Evolutionary conservation across 2,113 vertebrate species (phyloP).

Genomic region (Alexandromys fortis): DNA sequence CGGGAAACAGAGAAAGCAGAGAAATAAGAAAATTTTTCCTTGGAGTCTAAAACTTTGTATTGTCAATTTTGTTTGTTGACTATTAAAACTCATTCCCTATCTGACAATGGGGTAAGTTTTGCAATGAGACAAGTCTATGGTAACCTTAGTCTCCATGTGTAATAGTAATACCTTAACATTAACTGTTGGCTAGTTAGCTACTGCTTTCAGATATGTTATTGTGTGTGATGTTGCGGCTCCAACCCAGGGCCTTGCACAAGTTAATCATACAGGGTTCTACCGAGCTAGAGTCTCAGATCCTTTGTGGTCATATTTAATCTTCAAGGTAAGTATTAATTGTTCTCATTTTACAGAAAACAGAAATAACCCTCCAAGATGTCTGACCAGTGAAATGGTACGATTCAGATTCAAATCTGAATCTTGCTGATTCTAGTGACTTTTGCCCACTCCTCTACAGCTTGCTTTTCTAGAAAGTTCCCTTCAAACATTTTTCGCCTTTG

Average conservation of each 20-base stretch:
- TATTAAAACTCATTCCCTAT: constrained; percentile 56
- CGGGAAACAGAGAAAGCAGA: constrained; percentile 53
- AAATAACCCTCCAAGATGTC: constrained; percentile 28
- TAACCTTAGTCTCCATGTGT: constrained; percentile 22
- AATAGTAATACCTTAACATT: constrained; percentile 39
- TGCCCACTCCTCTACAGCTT: not conserved
- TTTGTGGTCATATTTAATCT: constrained; percentile 33
- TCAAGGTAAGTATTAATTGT: constrained; percentile 48
- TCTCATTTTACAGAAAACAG: constrained; percentile 45
- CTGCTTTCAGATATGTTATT: constrained; percentile 35
- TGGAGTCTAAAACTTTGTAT: constrained; percentile 26
- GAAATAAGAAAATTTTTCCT: not conserved
- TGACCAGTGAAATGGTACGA: constrained; percentile 14
- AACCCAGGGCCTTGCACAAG: not conserved
- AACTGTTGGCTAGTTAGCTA: constrained; percentile 39
- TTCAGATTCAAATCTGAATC: constrained; percentile 29
- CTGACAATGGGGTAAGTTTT: constrained; percentile 27
- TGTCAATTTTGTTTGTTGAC: constrained; percentile 42
- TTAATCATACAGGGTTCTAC: not conserved
- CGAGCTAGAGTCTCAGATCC: not conserved
- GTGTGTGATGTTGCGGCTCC: not conserved
- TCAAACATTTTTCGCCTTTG: constrained; percentile 43
- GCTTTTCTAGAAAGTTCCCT: not conserved
- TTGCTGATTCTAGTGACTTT: constrained; percentile 44
- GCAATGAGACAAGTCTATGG: not conserved